These are phyloP conservation scores for Psittacula cyanocephala DNA, from an alignment of 2,113 vertebrate genomes.

Conservation along the genomic window DNA sequence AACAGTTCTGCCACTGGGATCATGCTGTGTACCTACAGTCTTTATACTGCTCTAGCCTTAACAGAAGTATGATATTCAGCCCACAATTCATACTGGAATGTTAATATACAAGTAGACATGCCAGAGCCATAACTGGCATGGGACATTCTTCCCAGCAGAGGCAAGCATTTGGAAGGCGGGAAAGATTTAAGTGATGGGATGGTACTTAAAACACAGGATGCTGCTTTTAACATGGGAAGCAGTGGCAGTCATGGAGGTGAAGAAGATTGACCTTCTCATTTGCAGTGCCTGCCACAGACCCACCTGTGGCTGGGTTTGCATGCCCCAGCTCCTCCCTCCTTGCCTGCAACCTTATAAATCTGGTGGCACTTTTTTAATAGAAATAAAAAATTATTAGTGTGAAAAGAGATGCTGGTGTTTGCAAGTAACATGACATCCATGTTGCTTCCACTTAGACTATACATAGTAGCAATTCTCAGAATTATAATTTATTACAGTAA, in stretches of 20 bases:
- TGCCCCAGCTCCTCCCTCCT: background rate
- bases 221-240: rapidly evolving
- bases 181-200: background rate
- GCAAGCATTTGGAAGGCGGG: background rate
- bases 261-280: background rate
- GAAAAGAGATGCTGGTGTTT: background rate
- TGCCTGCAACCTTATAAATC: background rate
- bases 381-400: background rate
- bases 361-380: background rate
- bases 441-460: background rate
- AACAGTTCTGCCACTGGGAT: background rate
- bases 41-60: background rate
- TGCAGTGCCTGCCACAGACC: background rate
- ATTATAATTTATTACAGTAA: background rate
- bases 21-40: background rate
- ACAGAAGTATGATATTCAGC: background rate
- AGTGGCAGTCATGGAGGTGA: background rate
- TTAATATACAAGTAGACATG: background rate
- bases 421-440: background rate
- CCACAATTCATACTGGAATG: background rate
- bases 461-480: background rate
- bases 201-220: background rate
- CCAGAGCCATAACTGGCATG: background rate
- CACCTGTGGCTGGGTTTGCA: background rate
- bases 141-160: background rate